Base-by-base conservation (phyloP, 2,113 vertebrate genomes). In the Misgurnus anguillicaudatus region DNA sequence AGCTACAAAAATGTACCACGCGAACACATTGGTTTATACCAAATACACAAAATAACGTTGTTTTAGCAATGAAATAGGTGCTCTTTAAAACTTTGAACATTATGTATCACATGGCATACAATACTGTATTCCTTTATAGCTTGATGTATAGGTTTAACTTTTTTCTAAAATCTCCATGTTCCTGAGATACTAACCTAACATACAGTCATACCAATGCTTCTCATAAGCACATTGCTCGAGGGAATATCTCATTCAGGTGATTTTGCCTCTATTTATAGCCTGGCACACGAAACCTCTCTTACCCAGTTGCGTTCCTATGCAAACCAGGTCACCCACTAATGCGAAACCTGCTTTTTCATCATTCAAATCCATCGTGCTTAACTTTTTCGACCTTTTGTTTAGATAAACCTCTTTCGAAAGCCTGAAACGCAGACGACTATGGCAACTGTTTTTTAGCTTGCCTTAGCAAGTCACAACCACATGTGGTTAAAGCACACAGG, bases 231-330 rank as follows among this genome's bases (percentile, higher is more conserved):
- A 21, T 62, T 63, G 61, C 74, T 61, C 14, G 48, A 76, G 74
- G 61, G 38, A 63, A 64, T 76, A 48, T 17, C 63, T 24, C 31
- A 63, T 39, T 64, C 45, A 53, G 71, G 7, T 47, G 45, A 64
- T 76, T 24, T 61, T 39, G 42, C 17, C 24, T 64, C 61, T 76
- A 76, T 75, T 75, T 64, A 63, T 75, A 75, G 13, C 74, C 61
- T 53, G 31, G 61, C 61, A 76, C 42, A 65, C 10, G 24, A 39
- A 64, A 64, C 74, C 45, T 76, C 74, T 53, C 21, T 64, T 64
- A 76, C 60, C 74, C 16, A 51, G 60, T 53, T 17, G 61, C 42
- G 19, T 31, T 53, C 45, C 10, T 38, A 76, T 76, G 74, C 61
- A 64, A 76, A 76, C 61, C 60, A 76, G 16, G 61, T 53, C 10